Conservation (phyloP, 2,888 invertebrate genomes). For the Lasioglossum calceatum region DNA sequence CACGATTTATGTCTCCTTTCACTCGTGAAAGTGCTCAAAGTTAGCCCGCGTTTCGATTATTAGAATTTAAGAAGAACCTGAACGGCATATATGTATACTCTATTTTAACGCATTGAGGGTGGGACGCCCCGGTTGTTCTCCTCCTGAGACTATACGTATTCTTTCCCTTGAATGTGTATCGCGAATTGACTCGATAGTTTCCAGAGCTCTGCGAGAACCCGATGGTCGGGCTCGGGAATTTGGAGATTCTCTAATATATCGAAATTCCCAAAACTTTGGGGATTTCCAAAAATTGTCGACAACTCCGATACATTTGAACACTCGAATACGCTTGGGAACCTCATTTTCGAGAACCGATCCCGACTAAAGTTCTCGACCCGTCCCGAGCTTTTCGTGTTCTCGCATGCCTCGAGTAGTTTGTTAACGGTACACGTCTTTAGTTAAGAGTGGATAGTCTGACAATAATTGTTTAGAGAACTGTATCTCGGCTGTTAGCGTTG, state of each 20-base stretch:
- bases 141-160: not conserved
- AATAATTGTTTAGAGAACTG: conserved; percentile 13
- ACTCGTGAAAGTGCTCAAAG: conserved; percentile 51
- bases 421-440: not conserved
- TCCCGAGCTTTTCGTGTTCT: not conserved
- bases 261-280: not conserved
- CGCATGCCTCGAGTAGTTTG: not conserved
- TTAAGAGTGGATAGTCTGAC: conserved; percentile 15
- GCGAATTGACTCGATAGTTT: not conserved
- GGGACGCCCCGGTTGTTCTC: not conserved
- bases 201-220: not conserved
- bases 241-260: not conserved
- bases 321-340: not conserved
- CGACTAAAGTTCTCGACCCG: not conserved
- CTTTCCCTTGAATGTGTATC: not conserved
- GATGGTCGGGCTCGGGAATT: not conserved
- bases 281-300: not conserved
- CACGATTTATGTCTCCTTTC: conserved; percentile 66
- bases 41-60: conserved; percentile 28
- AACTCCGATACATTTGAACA: not conserved
- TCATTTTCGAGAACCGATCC: not conserved
- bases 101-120: conserved; percentile 39
- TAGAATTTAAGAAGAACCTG: conserved; percentile 22
- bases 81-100: conserved; percentile 25
- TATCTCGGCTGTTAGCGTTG: not conserved